Conservation (phyloP, 92 coral and sea anemone species). For the Galaxea fascicularis region DNA sequence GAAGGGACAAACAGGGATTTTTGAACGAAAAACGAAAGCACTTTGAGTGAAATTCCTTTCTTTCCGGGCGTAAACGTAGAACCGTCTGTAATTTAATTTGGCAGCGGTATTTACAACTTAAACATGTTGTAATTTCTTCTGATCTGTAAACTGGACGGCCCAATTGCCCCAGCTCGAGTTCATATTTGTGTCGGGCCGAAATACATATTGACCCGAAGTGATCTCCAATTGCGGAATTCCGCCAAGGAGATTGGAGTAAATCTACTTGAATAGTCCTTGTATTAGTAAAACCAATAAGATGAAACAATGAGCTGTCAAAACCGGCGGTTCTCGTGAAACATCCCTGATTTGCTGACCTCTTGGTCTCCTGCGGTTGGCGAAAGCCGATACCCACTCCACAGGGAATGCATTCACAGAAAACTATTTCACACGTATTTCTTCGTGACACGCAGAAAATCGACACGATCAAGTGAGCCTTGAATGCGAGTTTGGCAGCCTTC, state of each 20-base stretch:
- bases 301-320: conserved; percentile 64
- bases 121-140: conserved; percentile 60
- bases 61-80: conserved; percentile 65
- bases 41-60: conserved; percentile 43
- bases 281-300: conserved; percentile 68
- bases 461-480: background rate
- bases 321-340: conserved; percentile 31
- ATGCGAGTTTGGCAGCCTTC: background rate
- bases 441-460: conserved; percentile 30
- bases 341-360: conserved; percentile 39
- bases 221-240: conserved; percentile 47
- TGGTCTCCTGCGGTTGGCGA: conserved; percentile 47
- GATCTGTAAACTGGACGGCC: conserved; percentile 57
- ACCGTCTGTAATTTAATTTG: conserved; percentile 15
- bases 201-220: conserved; percentile 20
- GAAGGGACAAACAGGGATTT: background rate
- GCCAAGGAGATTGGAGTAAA: conserved; percentile 37
- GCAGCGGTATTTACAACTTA: conserved; percentile 48
- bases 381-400: conserved; percentile 40
- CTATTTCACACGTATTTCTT: conserved; percentile 11
- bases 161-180: conserved; percentile 43
- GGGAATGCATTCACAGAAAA: conserved; percentile 44
- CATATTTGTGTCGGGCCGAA: conserved; percentile 24
- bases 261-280: conserved; percentile 67
- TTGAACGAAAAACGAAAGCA: background rate